phyloP scores from a whole-genome alignment of 1,140 invertebrate species.

The Drosophila albomicans region DNA sequence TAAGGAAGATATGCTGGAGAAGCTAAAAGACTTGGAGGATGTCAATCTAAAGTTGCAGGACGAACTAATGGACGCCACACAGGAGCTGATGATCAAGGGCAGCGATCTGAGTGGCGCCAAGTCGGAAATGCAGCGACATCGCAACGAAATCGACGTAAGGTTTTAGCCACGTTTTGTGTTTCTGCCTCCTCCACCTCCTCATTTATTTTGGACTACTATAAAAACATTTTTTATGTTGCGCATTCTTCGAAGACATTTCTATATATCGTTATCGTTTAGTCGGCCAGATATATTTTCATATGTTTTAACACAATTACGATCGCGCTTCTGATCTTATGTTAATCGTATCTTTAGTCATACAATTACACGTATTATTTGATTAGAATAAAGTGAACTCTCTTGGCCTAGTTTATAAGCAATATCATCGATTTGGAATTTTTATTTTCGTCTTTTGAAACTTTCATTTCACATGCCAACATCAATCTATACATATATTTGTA shows the following conservation, averaged over 20 bases:
- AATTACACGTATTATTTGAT: slow-evolving; percentile 48
- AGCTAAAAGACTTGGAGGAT: slow-evolving; percentile 86
- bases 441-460: background rate
- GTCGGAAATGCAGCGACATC: slow-evolving; percentile 85
- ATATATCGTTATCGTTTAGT: slow-evolving; percentile 66
- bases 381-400: slow-evolving; percentile 44
- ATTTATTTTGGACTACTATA: slow-evolving; percentile 18
- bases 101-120: slow-evolving; percentile 86
- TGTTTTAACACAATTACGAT: slow-evolving; percentile 59
- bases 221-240: slow-evolving; percentile 51
- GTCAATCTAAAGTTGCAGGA: slow-evolving; percentile 86
- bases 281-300: slow-evolving; percentile 66
- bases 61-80: slow-evolving; percentile 86
- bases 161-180: slow-evolving; percentile 62
- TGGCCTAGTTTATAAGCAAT: slow-evolving; percentile 37
- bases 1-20: slow-evolving; percentile 85
- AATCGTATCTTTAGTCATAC: slow-evolving; percentile 51
- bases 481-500: background rate
- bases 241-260: slow-evolving; percentile 80
- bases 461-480: slow-evolving; percentile 34
- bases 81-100: slow-evolving; percentile 85
- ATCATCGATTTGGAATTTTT: slow-evolving; percentile 16
- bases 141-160: slow-evolving; percentile 85
- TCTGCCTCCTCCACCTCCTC: slow-evolving; percentile 23
- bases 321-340: slow-evolving; percentile 49